These are phyloP conservation scores for Pammene fasciana DNA, from an alignment of 2,888 invertebrate species.

Conservation along the genomic window DNA sequence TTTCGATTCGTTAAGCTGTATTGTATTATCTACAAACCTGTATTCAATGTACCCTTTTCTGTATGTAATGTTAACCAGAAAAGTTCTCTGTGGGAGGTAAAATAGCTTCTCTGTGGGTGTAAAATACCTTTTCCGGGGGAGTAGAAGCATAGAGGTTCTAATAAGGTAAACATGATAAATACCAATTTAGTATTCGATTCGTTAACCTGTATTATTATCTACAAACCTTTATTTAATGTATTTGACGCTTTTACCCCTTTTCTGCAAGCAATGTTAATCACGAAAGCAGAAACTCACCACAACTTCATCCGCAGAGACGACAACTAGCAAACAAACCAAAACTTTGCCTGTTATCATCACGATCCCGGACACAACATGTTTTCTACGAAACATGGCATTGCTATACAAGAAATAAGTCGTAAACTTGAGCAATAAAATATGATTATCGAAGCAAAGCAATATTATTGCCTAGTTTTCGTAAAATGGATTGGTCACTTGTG, in stretches of 20 bases:
- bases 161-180: no score
- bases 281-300: slow-evolving; percentile 16
- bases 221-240: neutral
- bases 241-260: no score
- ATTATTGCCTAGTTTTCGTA: neutral
- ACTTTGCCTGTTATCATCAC: slow-evolving; percentile 29
- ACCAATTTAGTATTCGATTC: no score
- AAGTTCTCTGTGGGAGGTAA: no score
- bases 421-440: slow-evolving; percentile 21
- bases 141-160: no score
- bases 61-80: neutral
- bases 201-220: no score
- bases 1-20: no score
- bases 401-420: slow-evolving; percentile 11
- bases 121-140: no score
- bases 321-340: slow-evolving; percentile 19
- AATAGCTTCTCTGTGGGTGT: no score
- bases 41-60: neutral
- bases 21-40: no score
- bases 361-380: slow-evolving; percentile 17
- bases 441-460: slow-evolving; percentile 15
- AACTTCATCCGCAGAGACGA: neutral
- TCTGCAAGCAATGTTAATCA: neutral
- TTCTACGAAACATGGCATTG: slow-evolving; percentile 8
- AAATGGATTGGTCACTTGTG: neutral